Evolutionary conservation across 2,888 invertebrate genomes (phyloP).

Genomic region (Dastarcus helophoroides): DNA sequence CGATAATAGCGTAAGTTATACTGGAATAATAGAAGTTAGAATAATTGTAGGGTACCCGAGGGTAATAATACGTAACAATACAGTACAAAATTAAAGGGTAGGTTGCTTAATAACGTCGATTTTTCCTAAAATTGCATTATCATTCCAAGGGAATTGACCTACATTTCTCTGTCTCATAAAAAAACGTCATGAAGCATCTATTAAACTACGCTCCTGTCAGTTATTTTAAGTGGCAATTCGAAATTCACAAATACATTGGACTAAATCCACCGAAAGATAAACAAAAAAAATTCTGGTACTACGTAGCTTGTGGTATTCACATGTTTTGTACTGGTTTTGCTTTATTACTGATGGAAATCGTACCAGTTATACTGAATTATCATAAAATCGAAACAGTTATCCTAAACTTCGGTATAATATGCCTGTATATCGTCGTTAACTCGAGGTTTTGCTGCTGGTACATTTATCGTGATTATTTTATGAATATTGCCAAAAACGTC

Average conservation of each 20-base stretch:
- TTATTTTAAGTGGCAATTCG: conserved; percentile 1
- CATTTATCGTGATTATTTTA: too few species aligned
- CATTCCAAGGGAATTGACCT: too few species aligned
- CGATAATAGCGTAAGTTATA: too few species aligned
- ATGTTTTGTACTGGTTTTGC: background rate
- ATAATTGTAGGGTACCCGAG: too few species aligned
- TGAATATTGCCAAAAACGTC: too few species aligned
- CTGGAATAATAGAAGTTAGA: too few species aligned
- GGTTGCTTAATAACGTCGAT: background rate
- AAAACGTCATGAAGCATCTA: background rate
- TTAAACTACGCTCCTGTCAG: background rate
- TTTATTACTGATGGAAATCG: background rate
- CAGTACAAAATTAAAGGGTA: too few species aligned
- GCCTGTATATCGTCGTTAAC: background rate
- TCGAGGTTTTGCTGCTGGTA: too few species aligned
- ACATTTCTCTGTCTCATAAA: too few species aligned
- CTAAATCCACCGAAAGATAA: background rate
- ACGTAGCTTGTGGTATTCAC: background rate
- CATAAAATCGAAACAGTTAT: background rate
- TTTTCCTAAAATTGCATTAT: background rate
- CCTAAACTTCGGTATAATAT: background rate
- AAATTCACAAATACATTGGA: background rate
- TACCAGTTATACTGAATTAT: background rate
- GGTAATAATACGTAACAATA: too few species aligned
- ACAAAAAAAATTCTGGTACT: background rate